Conservation (phyloP, 1,140 invertebrate species). For the Nylanderia fulva region DNA sequence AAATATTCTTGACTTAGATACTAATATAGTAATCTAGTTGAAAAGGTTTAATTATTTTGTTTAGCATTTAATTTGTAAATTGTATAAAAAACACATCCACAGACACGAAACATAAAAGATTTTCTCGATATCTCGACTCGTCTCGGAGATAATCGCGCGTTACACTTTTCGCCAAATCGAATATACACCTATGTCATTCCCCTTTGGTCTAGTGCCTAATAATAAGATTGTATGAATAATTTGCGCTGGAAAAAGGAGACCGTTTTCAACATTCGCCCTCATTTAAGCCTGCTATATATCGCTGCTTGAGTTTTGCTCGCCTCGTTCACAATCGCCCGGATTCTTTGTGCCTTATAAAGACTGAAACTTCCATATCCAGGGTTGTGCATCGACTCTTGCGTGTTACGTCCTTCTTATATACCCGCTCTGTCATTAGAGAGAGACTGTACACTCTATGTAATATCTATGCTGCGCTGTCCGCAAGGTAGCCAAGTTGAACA, state of each 20-base stretch:
- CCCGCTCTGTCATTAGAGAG: conserved; percentile 14
- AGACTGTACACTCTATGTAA: conserved; percentile 9
- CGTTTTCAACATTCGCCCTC: conserved; percentile 38
- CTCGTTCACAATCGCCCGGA: conserved; percentile 52
- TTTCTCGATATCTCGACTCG: background rate
- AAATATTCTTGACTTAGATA: too few species aligned
- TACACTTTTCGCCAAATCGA: conserved; percentile 33
- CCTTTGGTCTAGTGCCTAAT: background rate
- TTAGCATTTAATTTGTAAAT: conserved; percentile 29
- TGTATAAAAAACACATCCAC: background rate
- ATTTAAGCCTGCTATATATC: conserved; percentile 30
- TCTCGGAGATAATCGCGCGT: conserved; percentile 35
- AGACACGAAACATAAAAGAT: background rate
- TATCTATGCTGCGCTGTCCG: conserved; percentile 20
- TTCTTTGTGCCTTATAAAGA: conserved; percentile 61
- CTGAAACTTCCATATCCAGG: conserved; percentile 37
- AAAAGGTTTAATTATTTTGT: too few species aligned
- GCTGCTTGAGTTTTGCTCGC: conserved; percentile 44
- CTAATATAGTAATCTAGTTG: too few species aligned
- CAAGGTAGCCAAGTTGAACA: conserved; percentile 25
- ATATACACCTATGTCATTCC: background rate
- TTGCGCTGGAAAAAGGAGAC: background rate
- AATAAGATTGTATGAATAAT: conserved; percentile 22
- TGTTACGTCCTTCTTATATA: conserved; percentile 15
- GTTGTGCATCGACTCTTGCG: conserved; percentile 27